Percentiles rank a stretch among this genome's conserved stretches.
Conservation (phyloP, 2,797 vertebrate species). For the Tiaroga cobitis region DNA sequence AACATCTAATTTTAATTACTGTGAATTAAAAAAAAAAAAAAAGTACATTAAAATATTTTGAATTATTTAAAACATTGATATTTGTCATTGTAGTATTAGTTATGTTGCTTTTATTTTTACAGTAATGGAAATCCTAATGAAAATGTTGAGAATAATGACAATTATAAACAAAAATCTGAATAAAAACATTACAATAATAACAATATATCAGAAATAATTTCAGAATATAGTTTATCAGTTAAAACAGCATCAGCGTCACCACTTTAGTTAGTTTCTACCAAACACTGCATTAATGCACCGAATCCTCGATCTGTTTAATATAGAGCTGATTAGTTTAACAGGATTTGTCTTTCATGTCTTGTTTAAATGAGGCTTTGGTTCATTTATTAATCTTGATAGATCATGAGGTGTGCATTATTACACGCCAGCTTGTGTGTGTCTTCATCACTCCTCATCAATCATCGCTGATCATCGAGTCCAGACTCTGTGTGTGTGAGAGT, state of each 20-base stretch:
- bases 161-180: neutral
- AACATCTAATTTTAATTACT: no score
- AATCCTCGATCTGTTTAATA: neutral
- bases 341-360: neutral
- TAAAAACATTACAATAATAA: neutral
- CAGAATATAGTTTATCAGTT: no score
- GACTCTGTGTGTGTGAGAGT: neutral
- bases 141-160: neutral
- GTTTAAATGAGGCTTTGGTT: neutral
- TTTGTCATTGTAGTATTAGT: no score
- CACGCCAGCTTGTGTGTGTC: neutral
- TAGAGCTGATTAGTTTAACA: neutral
- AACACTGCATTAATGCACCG: neutral
- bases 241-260: neutral
- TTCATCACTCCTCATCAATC: neutral
- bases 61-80: neutral
- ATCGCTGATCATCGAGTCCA: neutral
- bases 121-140: neutral
- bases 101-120: neutral
- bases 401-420: neutral
- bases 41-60: neutral
- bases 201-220: neutral
- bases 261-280: neutral
- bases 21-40: no score
- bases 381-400: no score